Base-by-base conservation (phyloP, 1,140 invertebrate genomes). In the Riptortus pedestris region DNA sequence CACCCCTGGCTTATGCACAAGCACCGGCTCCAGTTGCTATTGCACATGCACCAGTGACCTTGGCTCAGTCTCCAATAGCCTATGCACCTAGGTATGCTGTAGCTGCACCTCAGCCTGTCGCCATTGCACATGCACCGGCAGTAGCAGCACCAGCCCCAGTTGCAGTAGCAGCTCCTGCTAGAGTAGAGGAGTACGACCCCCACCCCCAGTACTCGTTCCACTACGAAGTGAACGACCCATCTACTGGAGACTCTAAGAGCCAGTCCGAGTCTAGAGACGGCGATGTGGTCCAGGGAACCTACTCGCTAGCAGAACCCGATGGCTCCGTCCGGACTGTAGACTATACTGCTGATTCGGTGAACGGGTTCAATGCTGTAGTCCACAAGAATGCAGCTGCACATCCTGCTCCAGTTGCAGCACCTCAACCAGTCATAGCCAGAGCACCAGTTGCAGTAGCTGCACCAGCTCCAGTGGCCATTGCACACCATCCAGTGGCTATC, bases 181-280 rank as follows among this genome's bases (percentile, higher is more conserved):
- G 43, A 7, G 31, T 24, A n/a, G 60, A 62, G 2, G 60, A 43
- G 18, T 62, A 62, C 60, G 58, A 60, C 31, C 58, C 67, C 2
- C 63, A 69, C 61, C 68, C 68, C 16, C 62, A 62, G 14, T 73
- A 73, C 65, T 66, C 69, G 33, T 74, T 72, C 67, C 65, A 70
- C 59, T 74, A 74, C 65, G 69, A 66, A 18, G 73, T 74, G 18
- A 69, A 72, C 60, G 72, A 74, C 58, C 66, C 66, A 2, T 67
- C 72, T 24, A 69, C 69, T 38, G 72, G 72, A 28, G 72, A 74
- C 60, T 65, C 71, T 28, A 69, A 74, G 24, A 66, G 65, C 43
- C 72, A 73, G 65, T 71, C 68, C 67, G 73, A 74, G 58, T 47
- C 63, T 51, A 60, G 68, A 9, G 67, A 68, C 18, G 68, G 68